Percentiles rank a stretch among this genome's conserved stretches.
Conservation (phyloP, 2,888 invertebrate genomes). For the Leucophenga montana region DNA sequence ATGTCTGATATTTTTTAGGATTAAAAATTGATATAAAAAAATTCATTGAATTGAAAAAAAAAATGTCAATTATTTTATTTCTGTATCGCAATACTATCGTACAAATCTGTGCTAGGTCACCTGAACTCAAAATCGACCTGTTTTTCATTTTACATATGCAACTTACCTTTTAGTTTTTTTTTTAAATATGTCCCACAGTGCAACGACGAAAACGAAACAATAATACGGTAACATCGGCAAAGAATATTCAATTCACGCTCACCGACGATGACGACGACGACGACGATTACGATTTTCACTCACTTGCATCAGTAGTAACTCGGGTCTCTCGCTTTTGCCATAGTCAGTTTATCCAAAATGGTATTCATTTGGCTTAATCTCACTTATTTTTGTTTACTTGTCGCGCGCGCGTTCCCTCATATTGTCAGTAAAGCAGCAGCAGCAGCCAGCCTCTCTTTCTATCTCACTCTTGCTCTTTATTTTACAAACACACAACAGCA, state of each 20-base stretch:
- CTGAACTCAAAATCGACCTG: no score
- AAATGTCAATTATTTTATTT: no score
- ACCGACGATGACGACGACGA: conserved; percentile 27
- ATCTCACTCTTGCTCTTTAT: conserved; percentile 30
- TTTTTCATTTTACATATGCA: no score
- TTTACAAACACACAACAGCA: neutral
- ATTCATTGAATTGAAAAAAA: no score
- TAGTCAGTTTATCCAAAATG: conserved; percentile 65
- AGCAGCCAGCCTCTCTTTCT: conserved; percentile 43
- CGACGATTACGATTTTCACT: conserved; percentile 13
- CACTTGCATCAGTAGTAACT: conserved; percentile 62
- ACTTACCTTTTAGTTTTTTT: neutral
- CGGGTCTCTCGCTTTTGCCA: conserved; percentile 32
- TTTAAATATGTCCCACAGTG: no score
- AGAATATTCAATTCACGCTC: conserved; percentile 44
- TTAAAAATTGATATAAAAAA: no score
- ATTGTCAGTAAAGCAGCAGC: conserved; percentile 44
- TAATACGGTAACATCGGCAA: conserved; percentile 55
- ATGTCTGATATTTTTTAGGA: no score
- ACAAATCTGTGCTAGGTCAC: no score
- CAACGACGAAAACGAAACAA: conserved; percentile 42
- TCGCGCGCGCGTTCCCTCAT: conserved; percentile 52
- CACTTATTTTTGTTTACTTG: conserved; percentile 44
- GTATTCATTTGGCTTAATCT: conserved; percentile 66
- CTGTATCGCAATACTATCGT: no score